A percentile compares a stretch with the other conserved stretches of the same genome.
phyloP scores from a whole-genome alignment of 2,797 vertebrate species.

The Girardinus metallicus region DNA sequence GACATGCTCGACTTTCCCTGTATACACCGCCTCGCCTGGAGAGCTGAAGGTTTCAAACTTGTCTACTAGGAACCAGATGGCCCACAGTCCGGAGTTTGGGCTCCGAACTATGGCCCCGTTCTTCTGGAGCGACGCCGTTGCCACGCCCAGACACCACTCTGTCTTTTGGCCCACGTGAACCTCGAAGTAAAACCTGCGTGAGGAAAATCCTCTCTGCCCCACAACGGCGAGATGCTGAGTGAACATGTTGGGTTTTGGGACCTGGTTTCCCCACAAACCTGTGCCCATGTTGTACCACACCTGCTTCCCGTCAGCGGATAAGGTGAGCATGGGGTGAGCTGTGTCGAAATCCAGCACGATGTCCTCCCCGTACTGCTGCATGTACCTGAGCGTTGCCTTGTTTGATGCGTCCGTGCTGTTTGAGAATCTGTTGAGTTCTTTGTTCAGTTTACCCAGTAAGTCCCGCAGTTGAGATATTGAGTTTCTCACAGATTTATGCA shows the following conservation, averaged over 20 bases:
- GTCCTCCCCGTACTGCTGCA: conserved; percentile 35
- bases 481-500: conserved; percentile 16
- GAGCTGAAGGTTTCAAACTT: conserved; percentile 45
- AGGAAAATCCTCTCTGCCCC: conserved; percentile 36
- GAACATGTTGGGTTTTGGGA: conserved; percentile 32
- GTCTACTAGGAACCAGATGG: conserved; percentile 45
- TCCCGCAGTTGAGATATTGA: conserved; percentile 20
- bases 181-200: conserved; percentile 61
- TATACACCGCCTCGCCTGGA: conserved; percentile 19
- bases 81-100: conserved; percentile 50
- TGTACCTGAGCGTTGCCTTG: background rate
- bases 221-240: conserved; percentile 41
- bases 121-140: conserved; percentile 39
- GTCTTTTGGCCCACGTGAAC: conserved; percentile 57
- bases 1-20: conserved; percentile 44
- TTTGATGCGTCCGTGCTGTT: background rate
- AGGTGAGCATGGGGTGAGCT: conserved; percentile 43
- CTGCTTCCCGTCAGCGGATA: conserved; percentile 44
- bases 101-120: background rate
- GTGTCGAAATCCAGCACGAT: conserved; percentile 51
- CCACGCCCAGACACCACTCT: conserved; percentile 63
- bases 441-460: conserved; percentile 26
- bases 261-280: background rate
- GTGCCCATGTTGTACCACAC: conserved; percentile 30
- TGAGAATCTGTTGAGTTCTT: conserved; percentile 3